Evolutionary conservation across 2,113 vertebrate genomes (phyloP), one percentile per base, ranked within the genome.

Genomic region (Scomber colias): DNA sequence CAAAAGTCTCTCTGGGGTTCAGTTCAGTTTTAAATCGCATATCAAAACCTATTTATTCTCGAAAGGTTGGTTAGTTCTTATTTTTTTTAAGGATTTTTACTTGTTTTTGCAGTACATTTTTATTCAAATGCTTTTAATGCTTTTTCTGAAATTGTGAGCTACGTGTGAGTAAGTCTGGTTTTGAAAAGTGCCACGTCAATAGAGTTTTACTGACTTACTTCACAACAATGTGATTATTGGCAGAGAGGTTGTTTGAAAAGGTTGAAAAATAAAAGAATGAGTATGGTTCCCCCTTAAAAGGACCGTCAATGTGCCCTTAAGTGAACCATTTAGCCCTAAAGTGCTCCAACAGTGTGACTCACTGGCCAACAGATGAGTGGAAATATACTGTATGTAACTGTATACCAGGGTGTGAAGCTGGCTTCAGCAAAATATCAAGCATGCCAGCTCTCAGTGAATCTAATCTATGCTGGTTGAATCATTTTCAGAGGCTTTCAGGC

Each of bases 321-420:
- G 64, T 27, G 60, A 74, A 73, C 9, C 11, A 7, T 19, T 63
- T 24, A 55, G 72, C 55, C 61, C n/a, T 51, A 3, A 12, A 66
- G 45, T 62, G 83, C 60, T 78, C 63, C 49, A 55, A 15, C 54
- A 76, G 21, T 55, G 70, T 8, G 81, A 84, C 70, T 90, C 71
- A 73, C 1, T 31, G 65, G 51, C 31, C 15, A 55, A 46, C 60
- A 61, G 71, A 82, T 57, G 66, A 45, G 62, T 83, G 30, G 69
- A 85, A 87, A 82, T 16, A 45, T 46, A 65, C 60, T 56, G 71
- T 19, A 45, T 48, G 66, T 81, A 86, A 79, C 24, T 62, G 76
- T 59, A 71, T 71, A 63, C 3, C 27, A 82, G 82, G 75, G 76
- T 66, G 70, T 86, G 80, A 82, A 69, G 62, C 66, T 48, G 64